Conservation (phyloP, 37 sponge, comb jelly and placozoan species). For the Spongia lamella region DNA sequence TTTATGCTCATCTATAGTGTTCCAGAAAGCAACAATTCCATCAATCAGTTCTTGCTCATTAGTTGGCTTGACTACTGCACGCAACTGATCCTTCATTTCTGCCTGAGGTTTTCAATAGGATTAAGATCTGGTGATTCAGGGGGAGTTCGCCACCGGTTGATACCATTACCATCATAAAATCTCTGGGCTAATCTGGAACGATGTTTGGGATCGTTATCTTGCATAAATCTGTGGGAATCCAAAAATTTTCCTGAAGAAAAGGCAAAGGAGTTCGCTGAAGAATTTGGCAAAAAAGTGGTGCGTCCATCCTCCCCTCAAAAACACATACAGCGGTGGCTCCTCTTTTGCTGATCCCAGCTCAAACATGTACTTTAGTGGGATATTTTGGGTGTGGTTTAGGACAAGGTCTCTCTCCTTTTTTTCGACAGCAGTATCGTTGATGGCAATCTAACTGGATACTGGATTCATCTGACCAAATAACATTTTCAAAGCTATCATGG, state of each 20-base stretch:
- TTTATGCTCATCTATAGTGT: too few species aligned
- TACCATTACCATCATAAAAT: background rate
- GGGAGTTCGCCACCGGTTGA: constrained; percentile 13
- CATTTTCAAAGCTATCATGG: background rate
- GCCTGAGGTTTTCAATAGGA: constrained; percentile 12
- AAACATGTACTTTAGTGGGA: constrained; percentile 12
- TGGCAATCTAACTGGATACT: constrained; percentile 10
- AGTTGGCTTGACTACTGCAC: too few species aligned
- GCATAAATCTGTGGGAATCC: background rate
- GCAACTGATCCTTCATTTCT: too few species aligned
- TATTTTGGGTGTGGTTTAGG: constrained; percentile 11
- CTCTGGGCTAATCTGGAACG: background rate
- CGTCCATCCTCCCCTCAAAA: constrained; percentile 8
- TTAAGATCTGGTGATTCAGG: constrained; percentile 13
- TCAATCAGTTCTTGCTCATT: too few species aligned
- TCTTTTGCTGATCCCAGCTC: constrained; percentile 3
- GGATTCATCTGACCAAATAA: constrained; percentile 2
- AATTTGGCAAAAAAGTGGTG: background rate
- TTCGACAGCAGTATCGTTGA: background rate
- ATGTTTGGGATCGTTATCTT: constrained; percentile 18
- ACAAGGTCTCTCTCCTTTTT: background rate
- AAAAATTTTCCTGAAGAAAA: background rate
- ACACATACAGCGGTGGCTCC: background rate
- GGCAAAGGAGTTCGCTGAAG: background rate
- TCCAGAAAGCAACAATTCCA: too few species aligned